A percentile compares a stretch with the other conserved stretches of the same genome.
Evolutionary conservation across 2,797 vertebrate species (phyloP).

Genomic region (Gymnodraco acuticeps): DNA sequence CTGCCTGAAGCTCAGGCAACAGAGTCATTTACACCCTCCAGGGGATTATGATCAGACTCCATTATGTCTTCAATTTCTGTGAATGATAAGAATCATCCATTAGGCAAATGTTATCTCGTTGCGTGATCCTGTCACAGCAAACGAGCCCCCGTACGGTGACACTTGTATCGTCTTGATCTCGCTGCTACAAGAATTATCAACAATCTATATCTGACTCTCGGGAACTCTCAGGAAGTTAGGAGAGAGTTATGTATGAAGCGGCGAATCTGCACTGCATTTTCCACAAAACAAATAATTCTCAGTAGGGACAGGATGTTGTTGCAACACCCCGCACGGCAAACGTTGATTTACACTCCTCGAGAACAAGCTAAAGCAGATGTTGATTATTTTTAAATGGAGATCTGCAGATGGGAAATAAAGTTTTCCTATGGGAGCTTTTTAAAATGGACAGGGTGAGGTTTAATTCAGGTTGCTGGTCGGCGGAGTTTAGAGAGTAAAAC

Average conservation of each 20-base stretch:
- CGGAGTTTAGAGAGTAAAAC: slow-evolving; percentile 13
- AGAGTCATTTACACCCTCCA: slow-evolving; percentile 70
- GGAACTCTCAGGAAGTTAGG: slow-evolving; percentile 64
- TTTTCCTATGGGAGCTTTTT: slow-evolving; percentile 36
- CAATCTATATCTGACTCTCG: slow-evolving; percentile 55
- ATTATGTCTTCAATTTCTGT: slow-evolving; percentile 65
- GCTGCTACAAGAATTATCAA: slow-evolving; percentile 48
- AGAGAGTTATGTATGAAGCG: slow-evolving; percentile 52
- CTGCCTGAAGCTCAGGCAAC: slow-evolving; percentile 57
- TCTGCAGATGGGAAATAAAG: slow-evolving; percentile 21
- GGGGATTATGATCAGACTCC: slow-evolving; percentile 53
- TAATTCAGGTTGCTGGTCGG: slow-evolving; percentile 27
- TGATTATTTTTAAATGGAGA: slow-evolving; percentile 43
- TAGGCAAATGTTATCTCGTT: slow-evolving; percentile 56
- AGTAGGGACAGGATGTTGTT: slow-evolving; percentile 79
- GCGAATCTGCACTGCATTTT: slow-evolving; percentile 58
- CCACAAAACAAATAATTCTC: slow-evolving; percentile 69
- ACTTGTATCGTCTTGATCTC: slow-evolving; percentile 5
- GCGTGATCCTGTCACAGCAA: slow-evolving; percentile 57
- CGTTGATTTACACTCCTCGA: slow-evolving; percentile 59
- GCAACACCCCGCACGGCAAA: slow-evolving; percentile 64
- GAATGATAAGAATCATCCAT: slow-evolving; percentile 73
- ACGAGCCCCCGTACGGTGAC: slow-evolving; percentile 28
- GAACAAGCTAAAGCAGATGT: slow-evolving; percentile 72
- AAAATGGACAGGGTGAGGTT: slow-evolving; percentile 27